Evolutionary conservation across 1,140 invertebrate species (phyloP).

Genomic region (Euura lappo): DNA sequence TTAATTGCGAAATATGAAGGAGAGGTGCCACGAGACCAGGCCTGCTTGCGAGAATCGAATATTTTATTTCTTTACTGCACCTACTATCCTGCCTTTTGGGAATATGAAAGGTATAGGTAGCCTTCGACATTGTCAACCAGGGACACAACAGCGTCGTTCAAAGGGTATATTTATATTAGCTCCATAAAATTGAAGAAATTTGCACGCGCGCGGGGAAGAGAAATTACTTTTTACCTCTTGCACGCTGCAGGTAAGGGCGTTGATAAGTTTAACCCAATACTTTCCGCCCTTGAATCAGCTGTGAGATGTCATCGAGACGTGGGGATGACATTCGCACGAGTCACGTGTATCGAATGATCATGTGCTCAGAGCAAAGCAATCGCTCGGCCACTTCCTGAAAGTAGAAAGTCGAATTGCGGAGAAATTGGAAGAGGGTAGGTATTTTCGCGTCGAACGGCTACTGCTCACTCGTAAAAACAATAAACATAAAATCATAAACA

Average conservation of each 20-base stretch:
- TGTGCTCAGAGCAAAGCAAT: too few relatives aligned
- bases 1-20: too few relatives aligned
- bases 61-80: conserved; percentile 9
- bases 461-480: conserved; percentile 41
- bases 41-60: background rate
- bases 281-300: too few relatives aligned
- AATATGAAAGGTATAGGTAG: too few relatives aligned
- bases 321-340: too few relatives aligned
- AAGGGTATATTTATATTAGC: conserved; percentile 1
- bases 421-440: background rate
- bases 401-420: background rate
- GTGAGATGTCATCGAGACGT: too few relatives aligned
- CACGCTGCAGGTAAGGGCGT: too few relatives aligned
- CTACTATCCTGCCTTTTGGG: background rate
- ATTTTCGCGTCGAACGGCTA: conserved; percentile 23
- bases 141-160: background rate
- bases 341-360: too few relatives aligned
- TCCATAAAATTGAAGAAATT: background rate
- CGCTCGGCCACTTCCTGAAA: too few relatives aligned
- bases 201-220: background rate
- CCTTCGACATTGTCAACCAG: too few relatives aligned
- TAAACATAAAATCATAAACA: conserved; percentile 46
- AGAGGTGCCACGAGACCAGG: conserved; percentile 1
- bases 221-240: too few relatives aligned
- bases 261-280: too few relatives aligned